Conservation (phyloP, 2,113 vertebrate species). For the Tretioscincus oriximinensis region DNA sequence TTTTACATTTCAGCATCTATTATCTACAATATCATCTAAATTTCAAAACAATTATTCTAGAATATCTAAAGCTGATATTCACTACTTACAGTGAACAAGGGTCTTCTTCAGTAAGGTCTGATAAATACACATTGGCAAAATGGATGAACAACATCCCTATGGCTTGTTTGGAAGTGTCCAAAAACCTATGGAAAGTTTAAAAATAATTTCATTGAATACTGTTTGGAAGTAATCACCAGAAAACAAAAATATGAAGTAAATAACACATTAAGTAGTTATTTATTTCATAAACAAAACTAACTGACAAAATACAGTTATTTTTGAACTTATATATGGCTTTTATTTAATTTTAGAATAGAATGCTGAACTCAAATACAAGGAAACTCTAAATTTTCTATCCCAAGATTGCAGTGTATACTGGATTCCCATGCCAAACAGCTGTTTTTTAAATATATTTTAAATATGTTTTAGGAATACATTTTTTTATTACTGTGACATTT, state of each 20-base stretch:
- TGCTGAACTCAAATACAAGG: not conserved
- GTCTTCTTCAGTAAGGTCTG: slow-evolving; percentile 93
- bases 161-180: slow-evolving; percentile 98
- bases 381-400: not conserved
- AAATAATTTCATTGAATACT: not conserved
- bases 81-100: slow-evolving; percentile 95
- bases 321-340: not conserved
- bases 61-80: not conserved
- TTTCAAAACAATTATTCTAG: not conserved
- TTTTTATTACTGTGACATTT: no score
- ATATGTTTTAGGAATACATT: no score
- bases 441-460: no score
- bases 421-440: not conserved
- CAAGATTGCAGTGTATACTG: not conserved
- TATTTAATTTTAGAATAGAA: not conserved
- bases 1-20: not conserved
- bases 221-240: not conserved
- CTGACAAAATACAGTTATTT: slow-evolving; percentile 9
- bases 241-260: not conserved
- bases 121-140: slow-evolving; percentile 97
- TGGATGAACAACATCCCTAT: slow-evolving; percentile 99
- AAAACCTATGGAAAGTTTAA: slow-evolving; percentile 80
- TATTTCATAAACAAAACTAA: not conserved
- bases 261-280: no score
- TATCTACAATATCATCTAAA: not conserved